Percentiles rank a stretch among this genome's conserved stretches.
phyloP scores from a whole-genome alignment of 2,888 invertebrate genomes.

The Spilosoma lubricipeda region DNA sequence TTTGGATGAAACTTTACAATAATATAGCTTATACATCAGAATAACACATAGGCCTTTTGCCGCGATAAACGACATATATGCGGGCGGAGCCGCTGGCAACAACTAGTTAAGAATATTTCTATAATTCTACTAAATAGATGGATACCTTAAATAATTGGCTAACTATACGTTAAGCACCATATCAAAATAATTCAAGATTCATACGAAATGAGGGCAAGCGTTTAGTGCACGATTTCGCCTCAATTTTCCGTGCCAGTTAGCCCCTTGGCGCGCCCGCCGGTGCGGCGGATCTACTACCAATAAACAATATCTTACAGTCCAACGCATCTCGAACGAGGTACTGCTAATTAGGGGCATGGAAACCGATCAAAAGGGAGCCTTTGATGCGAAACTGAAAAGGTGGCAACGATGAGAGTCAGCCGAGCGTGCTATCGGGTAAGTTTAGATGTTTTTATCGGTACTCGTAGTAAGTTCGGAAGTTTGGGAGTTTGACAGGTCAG shows the following conservation, averaged over 20 bases:
- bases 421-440: constrained; percentile 54
- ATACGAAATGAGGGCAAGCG: constrained; percentile 57
- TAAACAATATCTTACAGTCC: constrained; percentile 84
- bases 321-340: constrained; percentile 71
- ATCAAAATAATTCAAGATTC: constrained; percentile 60
- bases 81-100: no score
- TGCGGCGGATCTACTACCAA: constrained; percentile 77
- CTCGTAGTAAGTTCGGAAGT: constrained; percentile 13
- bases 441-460: constrained; percentile 42
- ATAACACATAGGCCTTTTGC: no score
- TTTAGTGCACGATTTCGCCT: constrained; percentile 73
- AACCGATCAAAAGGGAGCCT: constrained; percentile 79
- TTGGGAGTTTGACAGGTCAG: neutral
- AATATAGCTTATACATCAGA: no score
- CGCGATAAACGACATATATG: no score
- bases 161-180: constrained; percentile 34
- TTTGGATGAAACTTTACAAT: no score
- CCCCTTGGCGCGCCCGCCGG: constrained; percentile 56
- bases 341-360: constrained; percentile 83
- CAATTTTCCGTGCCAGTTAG: constrained; percentile 82
- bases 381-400: constrained; percentile 82
- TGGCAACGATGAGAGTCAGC: constrained; percentile 69
- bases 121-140: constrained; percentile 33
- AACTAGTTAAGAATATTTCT: no score
- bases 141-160: constrained; percentile 39